These are phyloP conservation scores for Reticulitermes lucifugus DNA, from an alignment of 2,888 invertebrate genomes.

Conservation along the genomic window DNA sequence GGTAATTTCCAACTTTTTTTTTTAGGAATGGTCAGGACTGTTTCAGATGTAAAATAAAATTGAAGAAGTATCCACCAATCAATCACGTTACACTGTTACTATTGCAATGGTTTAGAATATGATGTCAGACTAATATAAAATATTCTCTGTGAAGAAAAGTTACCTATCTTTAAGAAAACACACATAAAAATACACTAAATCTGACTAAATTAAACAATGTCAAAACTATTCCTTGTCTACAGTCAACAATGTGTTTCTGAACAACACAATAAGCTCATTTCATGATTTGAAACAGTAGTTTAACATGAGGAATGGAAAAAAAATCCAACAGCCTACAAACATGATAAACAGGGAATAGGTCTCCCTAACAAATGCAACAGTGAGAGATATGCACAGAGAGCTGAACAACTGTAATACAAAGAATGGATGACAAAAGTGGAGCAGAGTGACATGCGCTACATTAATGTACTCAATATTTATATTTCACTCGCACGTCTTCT, in stretches of 20 bases:
- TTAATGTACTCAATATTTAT: no score
- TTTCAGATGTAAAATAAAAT: not conserved
- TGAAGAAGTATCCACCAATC: not conserved
- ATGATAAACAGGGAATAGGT: conserved; percentile 13
- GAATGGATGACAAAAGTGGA: no score
- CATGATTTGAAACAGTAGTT: conserved; percentile 27
- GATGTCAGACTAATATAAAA: conserved; percentile 6
- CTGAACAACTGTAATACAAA: no score
- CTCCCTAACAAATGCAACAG: no score
- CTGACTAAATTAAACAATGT: conserved; percentile 33
- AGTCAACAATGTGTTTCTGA: conserved; percentile 36
- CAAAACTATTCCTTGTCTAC: conserved; percentile 16
- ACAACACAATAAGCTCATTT: conserved; percentile 36
- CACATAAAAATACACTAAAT: conserved; percentile 23
- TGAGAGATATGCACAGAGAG: no score
- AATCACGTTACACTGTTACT: not conserved
- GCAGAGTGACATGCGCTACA: no score
- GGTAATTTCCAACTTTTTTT: not conserved
- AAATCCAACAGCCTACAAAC: conserved; percentile 16
- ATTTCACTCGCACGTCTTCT: no score
- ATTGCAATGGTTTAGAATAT: conserved; percentile 1
- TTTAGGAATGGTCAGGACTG: not conserved
- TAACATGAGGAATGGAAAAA: conserved; percentile 27
- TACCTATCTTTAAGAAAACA: conserved; percentile 14
- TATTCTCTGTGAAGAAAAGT: not conserved